Base-by-base conservation (phyloP, 2,888 invertebrate species). In the Lasioglossum marginatum region DNA sequence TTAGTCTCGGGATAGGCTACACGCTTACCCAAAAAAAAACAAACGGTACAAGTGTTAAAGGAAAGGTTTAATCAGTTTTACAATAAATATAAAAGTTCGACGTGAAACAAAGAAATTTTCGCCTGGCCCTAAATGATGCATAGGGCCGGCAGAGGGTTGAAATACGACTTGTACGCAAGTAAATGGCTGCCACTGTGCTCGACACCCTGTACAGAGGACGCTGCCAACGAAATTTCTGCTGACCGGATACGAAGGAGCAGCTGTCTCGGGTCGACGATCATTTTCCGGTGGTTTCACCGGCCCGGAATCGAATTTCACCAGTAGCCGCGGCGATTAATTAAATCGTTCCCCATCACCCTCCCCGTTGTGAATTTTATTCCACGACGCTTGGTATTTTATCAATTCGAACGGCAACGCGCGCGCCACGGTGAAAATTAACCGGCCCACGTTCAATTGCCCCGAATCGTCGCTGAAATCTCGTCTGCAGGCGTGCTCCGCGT, bases 171-270 rank as follows among this genome's bases (percentile, higher is more conserved):
- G 52, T 2, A 52, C 10, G 52, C 23, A n/a, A 10, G 23, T 10
- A 23, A 52, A 52, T 10, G 52, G 23, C 23, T 8, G 52, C 23
- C 23, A 57, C 57, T 0, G n/a, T 57, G n/a, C n/a, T 6, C 12
- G 57, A 57, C 81, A 52, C 3, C 23, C 10, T 52, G 23, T n/a
- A 52, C 23, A 52, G 23, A 23, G 23, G 10, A 19, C 23, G 10
- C 23, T 40, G 45, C 57, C 52, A 43, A 60, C 48, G 60, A 79
- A 83, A 83, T 85, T 87, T 87, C 87, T 72, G 85, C 82, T 81
- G 87, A 87, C 82, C 85, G 60, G 72, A 83, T 81, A 75, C 83
- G 73, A 82, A 84, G 82, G 81, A 87, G 76, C 63, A 79, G 77
- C 43, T 34, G 48, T 66, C 73, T 68, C 63, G 52, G 72, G 40